Evolutionary conservation across 2,797 vertebrate genomes (phyloP).

Genomic region (Aythya fuligula): DNA sequence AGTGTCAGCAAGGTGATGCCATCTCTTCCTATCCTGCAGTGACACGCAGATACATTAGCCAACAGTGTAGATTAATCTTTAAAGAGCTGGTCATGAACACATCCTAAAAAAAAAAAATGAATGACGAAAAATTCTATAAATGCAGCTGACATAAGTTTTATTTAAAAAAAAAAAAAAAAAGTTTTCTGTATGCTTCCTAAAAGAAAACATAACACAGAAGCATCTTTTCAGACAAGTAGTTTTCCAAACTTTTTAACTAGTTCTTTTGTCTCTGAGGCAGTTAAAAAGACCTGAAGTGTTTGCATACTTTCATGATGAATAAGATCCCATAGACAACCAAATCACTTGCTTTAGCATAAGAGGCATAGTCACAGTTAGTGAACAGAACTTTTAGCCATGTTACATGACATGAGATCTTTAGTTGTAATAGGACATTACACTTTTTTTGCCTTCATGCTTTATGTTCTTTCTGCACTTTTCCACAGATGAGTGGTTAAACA

Average conservation of each 20-base stretch:
- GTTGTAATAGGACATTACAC: background rate
- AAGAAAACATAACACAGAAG: background rate
- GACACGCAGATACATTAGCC: background rate
- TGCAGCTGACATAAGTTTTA: rapidly evolving
- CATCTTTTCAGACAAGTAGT: background rate
- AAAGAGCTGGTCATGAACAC: background rate
- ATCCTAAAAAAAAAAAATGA: background rate
- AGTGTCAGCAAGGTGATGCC: background rate
- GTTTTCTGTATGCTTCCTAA: background rate
- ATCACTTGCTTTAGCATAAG: background rate
- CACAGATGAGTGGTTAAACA: background rate
- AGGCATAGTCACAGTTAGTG: background rate
- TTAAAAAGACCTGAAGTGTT: background rate
- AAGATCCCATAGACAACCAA: background rate
- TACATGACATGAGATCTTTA: background rate
- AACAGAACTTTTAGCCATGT: background rate
- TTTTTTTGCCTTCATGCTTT: background rate
- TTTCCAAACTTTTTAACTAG: background rate
- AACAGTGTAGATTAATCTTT: background rate
- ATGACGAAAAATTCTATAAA: background rate
- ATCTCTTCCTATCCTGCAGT: background rate
- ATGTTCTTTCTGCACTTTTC: background rate
- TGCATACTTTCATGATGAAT: background rate
- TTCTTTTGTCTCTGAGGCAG: background rate
- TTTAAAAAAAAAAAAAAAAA: background rate